Percentiles rank a stretch among this genome's conserved stretches.
These are phyloP conservation scores for Ispidina picta DNA, from an alignment of 2,797 vertebrate species.

Conservation along the genomic window DNA sequence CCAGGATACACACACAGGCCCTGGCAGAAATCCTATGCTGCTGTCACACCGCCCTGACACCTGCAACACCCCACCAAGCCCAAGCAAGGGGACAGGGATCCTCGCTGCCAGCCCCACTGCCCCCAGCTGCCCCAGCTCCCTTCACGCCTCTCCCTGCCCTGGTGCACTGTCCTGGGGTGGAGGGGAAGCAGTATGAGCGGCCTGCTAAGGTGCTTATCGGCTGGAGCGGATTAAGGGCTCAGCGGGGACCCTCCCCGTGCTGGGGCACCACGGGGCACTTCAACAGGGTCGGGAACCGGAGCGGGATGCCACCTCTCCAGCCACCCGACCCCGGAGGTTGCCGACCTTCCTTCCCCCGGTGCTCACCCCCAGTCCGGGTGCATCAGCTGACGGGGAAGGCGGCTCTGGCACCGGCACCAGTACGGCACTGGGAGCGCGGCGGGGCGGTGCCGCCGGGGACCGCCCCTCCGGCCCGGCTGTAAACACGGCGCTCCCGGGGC, in stretches of 20 bases:
- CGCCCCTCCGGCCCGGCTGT: not conserved
- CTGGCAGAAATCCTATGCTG: not conserved
- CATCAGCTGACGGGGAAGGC: not conserved
- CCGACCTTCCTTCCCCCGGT: not conserved
- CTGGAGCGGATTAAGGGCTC: slow-evolving; percentile 38
- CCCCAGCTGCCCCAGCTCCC: not conserved
- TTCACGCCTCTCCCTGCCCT: not conserved
- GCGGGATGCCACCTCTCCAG: not conserved
- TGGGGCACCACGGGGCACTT: not conserved
- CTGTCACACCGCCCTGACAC: not conserved
- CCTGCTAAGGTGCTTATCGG: slow-evolving; percentile 30
- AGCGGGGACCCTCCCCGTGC: not conserved
- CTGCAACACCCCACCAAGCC: not conserved
- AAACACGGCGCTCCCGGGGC: slow-evolving; percentile 2
- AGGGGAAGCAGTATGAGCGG: not conserved
- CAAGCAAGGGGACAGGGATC: not conserved
- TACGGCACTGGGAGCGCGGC: not conserved
- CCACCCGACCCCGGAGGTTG: not conserved
- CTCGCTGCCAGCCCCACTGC: no score
- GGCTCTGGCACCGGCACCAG: not conserved
- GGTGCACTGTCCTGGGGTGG: not conserved
- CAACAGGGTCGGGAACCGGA: not conserved
- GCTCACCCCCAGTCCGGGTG: not conserved
- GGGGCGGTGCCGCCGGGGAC: not conserved
- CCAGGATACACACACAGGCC: not conserved